Base-by-base conservation (phyloP, 2,888 invertebrate species). In the Caenorhabditis becei region DNA sequence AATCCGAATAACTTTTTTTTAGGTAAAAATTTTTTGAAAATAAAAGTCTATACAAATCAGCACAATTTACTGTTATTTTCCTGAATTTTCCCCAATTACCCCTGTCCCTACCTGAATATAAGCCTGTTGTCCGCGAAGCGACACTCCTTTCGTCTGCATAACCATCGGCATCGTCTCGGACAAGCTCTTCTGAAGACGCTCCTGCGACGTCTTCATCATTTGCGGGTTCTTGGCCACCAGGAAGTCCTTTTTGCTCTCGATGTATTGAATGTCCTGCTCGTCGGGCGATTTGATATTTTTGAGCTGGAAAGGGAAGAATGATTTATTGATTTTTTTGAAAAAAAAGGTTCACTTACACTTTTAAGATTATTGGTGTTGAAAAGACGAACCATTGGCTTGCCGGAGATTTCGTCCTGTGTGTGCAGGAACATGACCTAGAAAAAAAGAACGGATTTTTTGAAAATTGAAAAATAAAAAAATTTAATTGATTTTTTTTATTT, bases 71-170 rank as follows among this genome's bases (percentile, higher is more conserved):
- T n/a, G n/a, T n/a, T n/a, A n/a, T n/a, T n/a, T n/a, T n/a, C n/a
- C n/a, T n/a, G n/a, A n/a, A n/a, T n/a, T n/a, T n/a, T n/a, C n/a
- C n/a, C n/a, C n/a, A n/a, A n/a, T n/a, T n/a, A n/a, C n/a, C n/a
- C n/a, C n/a, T n/a, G n/a, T n/a, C n/a, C n/a, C n/a, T n/a, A n/a
- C n/a, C n/a, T 82, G 82, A 7, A 84, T 49, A 47, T 79, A 86
- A 0, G 84, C 86, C 18, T 83, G 72, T 53, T 84, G 84, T 16
- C 82, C 82, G 16, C 51, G 47, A 18, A 75, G 14, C 35, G 80
- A 44, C 16, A 83, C 58, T 32, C 56, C 51, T 5, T 23, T 8
- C 35, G 51, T 16, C 49, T 51, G 53, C 66, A 80, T 71, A 16
- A 71, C 20, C 16, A 24, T 20, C 10, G 59, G 53, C 16, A 20